Evolutionary conservation across 2,888 invertebrate genomes (phyloP).

Genomic region (Bedellia somnulentella): DNA sequence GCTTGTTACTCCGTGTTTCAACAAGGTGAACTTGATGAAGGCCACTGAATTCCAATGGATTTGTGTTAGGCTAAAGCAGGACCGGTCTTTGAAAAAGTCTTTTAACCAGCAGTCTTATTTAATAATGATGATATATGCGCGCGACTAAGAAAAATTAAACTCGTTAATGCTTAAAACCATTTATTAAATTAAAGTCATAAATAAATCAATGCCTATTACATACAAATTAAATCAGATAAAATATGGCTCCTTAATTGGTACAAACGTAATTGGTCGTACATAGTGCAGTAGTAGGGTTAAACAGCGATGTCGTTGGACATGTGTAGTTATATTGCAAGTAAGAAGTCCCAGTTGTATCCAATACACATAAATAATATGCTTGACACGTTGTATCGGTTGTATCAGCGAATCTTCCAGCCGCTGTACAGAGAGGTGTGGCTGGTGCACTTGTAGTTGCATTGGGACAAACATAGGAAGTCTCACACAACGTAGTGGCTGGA

Average conservation of each 20-base stretch:
- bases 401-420: conserved; percentile 38
- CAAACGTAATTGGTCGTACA: conserved; percentile 42
- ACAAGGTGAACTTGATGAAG: too few species aligned
- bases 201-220: too few species aligned
- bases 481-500: conserved; percentile 34
- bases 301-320: conserved; percentile 38
- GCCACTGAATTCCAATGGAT: too few species aligned
- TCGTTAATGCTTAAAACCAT: too few species aligned
- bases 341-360: conserved; percentile 17
- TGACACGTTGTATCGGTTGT: conserved; percentile 33
- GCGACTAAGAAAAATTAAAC: too few species aligned
- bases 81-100: too few species aligned
- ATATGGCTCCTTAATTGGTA: conserved; percentile 15
- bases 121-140: too few species aligned
- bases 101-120: too few species aligned
- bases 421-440: conserved; percentile 25
- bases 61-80: too few species aligned
- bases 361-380: conserved; percentile 36
- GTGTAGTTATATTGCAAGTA: conserved; percentile 29
- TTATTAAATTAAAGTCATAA: too few species aligned
- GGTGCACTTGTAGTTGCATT: conserved; percentile 5
- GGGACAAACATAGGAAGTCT: conserved; percentile 26
- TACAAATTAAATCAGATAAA: too few species aligned
- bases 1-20: too few species aligned
- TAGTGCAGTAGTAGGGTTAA: conserved; percentile 25